Evolutionary conservation across 2,797 vertebrate species (phyloP).

Genomic region (Enteromius anoplus): DNA sequence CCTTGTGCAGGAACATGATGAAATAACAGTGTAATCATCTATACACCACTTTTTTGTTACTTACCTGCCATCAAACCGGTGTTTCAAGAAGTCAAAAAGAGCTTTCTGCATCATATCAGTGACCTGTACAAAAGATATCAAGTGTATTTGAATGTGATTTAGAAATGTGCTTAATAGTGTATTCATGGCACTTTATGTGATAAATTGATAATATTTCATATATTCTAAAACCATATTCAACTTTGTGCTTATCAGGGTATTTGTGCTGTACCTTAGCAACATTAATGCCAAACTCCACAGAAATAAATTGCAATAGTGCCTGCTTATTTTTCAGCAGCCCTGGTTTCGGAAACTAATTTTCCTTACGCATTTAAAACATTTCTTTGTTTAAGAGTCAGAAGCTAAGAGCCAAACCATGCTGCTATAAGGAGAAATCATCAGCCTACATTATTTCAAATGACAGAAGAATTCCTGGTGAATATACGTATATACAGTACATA

Average conservation of each 20-base stretch:
- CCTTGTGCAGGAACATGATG: neutral
- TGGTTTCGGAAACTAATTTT: neutral
- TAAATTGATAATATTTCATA: neutral
- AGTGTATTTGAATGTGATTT: neutral
- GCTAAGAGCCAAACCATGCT: neutral
- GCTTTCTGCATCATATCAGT: constrained; percentile 99
- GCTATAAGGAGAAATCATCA: neutral
- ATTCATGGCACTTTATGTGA: neutral
- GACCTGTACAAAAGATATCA: constrained; percentile 77
- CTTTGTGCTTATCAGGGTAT: neutral
- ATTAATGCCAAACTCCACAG: neutral
- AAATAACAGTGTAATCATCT: constrained; percentile 7
- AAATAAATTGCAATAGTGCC: neutral
- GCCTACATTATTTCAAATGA: too few relatives aligned
- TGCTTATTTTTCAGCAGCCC: neutral
- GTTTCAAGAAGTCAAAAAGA: constrained; percentile 99
- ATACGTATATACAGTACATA: too few relatives aligned
- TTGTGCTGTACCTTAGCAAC: neutral
- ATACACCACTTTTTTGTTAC: constrained; percentile 48
- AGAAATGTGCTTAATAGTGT: neutral
- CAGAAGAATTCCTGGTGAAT: too few relatives aligned
- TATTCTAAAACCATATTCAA: neutral
- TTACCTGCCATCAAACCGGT: constrained; percentile 99
- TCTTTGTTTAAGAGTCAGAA: neutral
- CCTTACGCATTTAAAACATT: neutral